A percentile compares a stretch with the other conserved stretches of the same genome.
These are phyloP conservation scores for Trachops cirrhosus DNA, from an alignment of 2,797 vertebrate species.

Conservation along the genomic window DNA sequence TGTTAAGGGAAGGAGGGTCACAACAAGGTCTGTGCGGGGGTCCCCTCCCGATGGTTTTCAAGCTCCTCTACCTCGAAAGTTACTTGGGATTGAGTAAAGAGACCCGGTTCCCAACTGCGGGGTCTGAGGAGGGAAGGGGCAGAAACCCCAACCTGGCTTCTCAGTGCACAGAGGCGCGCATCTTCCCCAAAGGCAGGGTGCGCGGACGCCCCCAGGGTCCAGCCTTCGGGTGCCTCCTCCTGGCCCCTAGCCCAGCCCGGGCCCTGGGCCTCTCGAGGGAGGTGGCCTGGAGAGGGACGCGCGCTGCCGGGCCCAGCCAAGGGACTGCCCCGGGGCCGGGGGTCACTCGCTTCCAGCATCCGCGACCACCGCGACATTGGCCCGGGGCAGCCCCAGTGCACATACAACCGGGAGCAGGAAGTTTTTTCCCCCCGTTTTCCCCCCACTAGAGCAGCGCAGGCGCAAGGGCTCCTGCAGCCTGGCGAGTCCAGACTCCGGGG, in stretches of 20 bases:
- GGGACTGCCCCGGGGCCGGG: background rate
- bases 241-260: slow-evolving; percentile 27
- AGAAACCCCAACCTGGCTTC: background rate
- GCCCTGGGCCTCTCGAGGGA: slow-evolving; percentile 55
- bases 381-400: background rate
- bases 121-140: background rate
- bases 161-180: background rate
- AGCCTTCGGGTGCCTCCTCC: background rate
- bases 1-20: background rate
- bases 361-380: background rate
- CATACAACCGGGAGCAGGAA: slow-evolving; percentile 63
- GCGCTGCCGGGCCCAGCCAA: slow-evolving; percentile 32
- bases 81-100: slow-evolving; percentile 69
- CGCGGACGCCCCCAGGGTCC: background rate
- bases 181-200: slow-evolving; percentile 15
- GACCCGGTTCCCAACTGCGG: slow-evolving; percentile 15
- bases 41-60: slow-evolving; percentile 24
- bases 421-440: slow-evolving; percentile 28
- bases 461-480: slow-evolving; percentile 78
- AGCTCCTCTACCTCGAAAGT: slow-evolving; percentile 68
- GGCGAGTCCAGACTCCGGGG: slow-evolving; percentile 72
- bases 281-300: slow-evolving; percentile 42
- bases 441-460: slow-evolving; percentile 77
- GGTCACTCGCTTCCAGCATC: background rate
- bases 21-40: background rate